Conservation (phyloP, 2,797 vertebrate genomes). For the Lates japonicus region DNA sequence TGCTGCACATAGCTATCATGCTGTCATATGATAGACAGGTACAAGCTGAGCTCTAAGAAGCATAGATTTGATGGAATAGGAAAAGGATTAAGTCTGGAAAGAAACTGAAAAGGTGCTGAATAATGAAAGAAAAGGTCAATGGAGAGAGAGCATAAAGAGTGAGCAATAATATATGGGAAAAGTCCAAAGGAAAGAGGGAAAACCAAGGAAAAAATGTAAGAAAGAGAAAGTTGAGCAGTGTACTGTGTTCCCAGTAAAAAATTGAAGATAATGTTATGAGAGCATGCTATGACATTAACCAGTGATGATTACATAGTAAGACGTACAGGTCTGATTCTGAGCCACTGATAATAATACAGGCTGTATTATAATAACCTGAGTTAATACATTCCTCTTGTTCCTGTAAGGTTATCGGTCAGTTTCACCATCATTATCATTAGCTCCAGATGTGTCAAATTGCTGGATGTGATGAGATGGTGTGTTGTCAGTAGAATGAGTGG, state of each 20-base stretch:
- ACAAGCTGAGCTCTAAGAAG: not conserved
- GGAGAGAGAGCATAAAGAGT: not conserved
- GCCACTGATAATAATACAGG: conserved; percentile 6
- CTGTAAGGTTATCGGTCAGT: conserved; percentile 9
- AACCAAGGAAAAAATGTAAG: not conserved
- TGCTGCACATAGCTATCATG: not conserved
- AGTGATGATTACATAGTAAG: not conserved
- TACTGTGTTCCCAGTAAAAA: conserved; percentile 11
- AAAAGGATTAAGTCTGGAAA: not conserved
- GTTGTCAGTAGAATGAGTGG: conserved; percentile 22
- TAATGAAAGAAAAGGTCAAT: not conserved
- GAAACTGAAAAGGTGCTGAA: not conserved
- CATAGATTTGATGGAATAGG: not conserved
- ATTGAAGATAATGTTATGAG: not conserved
- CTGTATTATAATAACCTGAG: conserved; percentile 10
- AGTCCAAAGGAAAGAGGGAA: not conserved
- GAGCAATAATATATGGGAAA: not conserved
- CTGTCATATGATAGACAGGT: not conserved
- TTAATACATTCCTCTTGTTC: conserved; percentile 31
- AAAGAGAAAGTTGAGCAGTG: not conserved
- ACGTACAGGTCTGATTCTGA: conserved; percentile 3
- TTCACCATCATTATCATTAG: conserved; percentile 30
- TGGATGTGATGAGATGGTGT: conserved; percentile 22
- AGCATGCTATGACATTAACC: conserved; percentile 9
- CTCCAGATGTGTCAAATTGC: conserved; percentile 25